Evolutionary conservation across 2,797 vertebrate species (phyloP).

Genomic region (Aythya fuligula): DNA sequence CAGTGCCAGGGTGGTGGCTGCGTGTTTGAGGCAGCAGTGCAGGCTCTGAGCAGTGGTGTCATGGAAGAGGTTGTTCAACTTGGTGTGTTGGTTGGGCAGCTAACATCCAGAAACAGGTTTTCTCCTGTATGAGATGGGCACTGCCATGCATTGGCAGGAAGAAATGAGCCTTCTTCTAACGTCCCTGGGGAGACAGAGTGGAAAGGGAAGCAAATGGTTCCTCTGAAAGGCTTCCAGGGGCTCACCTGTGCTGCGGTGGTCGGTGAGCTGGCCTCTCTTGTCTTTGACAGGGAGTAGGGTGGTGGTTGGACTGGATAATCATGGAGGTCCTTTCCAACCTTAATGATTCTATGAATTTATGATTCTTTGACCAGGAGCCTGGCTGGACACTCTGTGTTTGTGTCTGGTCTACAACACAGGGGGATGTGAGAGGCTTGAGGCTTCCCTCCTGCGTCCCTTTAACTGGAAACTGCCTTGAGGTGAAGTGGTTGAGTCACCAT

Average conservation of each 20-base stretch:
- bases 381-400: background rate
- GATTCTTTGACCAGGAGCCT: background rate
- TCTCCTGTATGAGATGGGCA: background rate
- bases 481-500: background rate
- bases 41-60: background rate
- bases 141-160: background rate
- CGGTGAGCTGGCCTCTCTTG: rapidly evolving
- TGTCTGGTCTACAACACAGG: background rate
- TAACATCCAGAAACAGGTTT: background rate
- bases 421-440: background rate
- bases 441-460: background rate
- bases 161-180: background rate
- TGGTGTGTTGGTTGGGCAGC: background rate
- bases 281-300: background rate
- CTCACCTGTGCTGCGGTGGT: background rate
- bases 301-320: too few species aligned
- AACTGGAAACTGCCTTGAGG: background rate
- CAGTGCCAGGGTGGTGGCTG: rapidly evolving
- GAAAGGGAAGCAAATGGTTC: background rate
- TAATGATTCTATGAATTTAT: too few species aligned
- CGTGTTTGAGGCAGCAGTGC: background rate
- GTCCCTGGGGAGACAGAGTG: background rate
- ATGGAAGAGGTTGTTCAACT: conserved; percentile 25
- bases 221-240: background rate
- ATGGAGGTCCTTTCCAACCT: too few species aligned